phyloP scores from a whole-genome alignment of 1,140 invertebrate genomes.

The Trichonephila clavipes region DNA sequence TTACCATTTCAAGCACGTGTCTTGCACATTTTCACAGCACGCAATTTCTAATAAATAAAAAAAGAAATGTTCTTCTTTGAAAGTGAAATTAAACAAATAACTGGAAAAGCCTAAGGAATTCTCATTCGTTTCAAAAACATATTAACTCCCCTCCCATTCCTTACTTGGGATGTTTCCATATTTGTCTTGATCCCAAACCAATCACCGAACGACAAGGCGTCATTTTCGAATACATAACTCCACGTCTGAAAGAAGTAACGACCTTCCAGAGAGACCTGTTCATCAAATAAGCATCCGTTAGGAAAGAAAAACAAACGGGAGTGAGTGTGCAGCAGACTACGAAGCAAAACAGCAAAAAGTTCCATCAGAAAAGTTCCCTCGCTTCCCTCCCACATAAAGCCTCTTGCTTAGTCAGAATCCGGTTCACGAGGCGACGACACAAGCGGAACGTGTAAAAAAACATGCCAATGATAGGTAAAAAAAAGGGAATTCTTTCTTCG shows the following conservation, averaged over 20 bases:
- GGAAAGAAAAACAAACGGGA: conserved; percentile 9
- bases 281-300: conserved; percentile 44
- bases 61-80: too few species aligned
- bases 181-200: background rate
- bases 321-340: background rate
- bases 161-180: background rate
- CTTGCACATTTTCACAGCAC: too few species aligned
- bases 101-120: too few species aligned
- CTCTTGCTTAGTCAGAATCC: conserved; percentile 64
- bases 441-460: conserved; percentile 45
- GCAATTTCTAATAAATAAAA: too few species aligned
- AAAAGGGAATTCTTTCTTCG: background rate
- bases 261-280: conserved; percentile 22
- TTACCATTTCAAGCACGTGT: too few species aligned
- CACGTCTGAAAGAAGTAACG: conserved; percentile 7
- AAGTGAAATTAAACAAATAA: too few species aligned
- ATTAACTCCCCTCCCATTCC: background rate
- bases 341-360: background rate
- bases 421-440: conserved; percentile 60
- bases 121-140: background rate
- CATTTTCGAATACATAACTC: conserved; percentile 5
- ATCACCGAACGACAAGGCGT: background rate
- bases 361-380: conserved; percentile 6
- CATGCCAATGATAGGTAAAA: background rate
- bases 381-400: conserved; percentile 36